Conservation (phyloP, 1,140 invertebrate species). For the Notospermus geniculatus region DNA sequence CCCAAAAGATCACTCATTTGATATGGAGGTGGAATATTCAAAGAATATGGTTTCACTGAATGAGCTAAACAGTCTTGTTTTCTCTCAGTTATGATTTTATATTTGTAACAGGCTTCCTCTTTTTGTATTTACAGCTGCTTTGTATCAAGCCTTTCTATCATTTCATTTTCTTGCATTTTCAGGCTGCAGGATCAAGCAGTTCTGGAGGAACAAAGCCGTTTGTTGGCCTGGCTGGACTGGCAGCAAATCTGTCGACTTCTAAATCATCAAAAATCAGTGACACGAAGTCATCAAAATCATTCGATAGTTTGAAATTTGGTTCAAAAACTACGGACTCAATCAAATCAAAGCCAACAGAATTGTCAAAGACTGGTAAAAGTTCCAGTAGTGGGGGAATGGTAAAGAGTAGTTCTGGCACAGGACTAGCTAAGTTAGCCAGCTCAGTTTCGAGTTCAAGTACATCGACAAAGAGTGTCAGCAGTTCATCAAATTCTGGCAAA, state of each 20-base stretch:
- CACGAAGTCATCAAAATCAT: conserved; percentile 26
- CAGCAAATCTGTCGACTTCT: conserved; percentile 50
- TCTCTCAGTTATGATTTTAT: not conserved
- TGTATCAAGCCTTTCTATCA: conserved; percentile 1
- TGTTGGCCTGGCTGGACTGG: conserved; percentile 54
- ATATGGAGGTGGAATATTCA: not conserved
- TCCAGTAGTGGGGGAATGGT: conserved; percentile 23
- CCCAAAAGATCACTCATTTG: too few species aligned
- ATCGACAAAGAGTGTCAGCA: conserved; percentile 5
- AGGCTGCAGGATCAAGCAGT: conserved; percentile 24
- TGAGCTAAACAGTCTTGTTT: too few species aligned
- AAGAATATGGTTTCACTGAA: not conserved
- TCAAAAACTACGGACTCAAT: conserved; percentile 30
- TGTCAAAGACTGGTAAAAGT: conserved; percentile 14
- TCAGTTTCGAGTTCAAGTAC: conserved; percentile 11
- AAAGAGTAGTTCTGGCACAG: conserved; percentile 33
- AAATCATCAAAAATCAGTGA: conserved; percentile 27
- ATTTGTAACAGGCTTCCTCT: not conserved
- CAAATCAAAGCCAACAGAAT: conserved; percentile 15
- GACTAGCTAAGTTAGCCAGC: conserved; percentile 13
- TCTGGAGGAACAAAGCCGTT: conserved; percentile 43
- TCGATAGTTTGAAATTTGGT: conserved; percentile 13
- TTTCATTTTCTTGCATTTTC: too few species aligned
- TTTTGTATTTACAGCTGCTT: conserved; percentile 2
- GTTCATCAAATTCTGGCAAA: conserved; percentile 7